These are phyloP conservation scores for Abscondita cerata DNA, from an alignment of 2,888 invertebrate species.

Conservation along the genomic window DNA sequence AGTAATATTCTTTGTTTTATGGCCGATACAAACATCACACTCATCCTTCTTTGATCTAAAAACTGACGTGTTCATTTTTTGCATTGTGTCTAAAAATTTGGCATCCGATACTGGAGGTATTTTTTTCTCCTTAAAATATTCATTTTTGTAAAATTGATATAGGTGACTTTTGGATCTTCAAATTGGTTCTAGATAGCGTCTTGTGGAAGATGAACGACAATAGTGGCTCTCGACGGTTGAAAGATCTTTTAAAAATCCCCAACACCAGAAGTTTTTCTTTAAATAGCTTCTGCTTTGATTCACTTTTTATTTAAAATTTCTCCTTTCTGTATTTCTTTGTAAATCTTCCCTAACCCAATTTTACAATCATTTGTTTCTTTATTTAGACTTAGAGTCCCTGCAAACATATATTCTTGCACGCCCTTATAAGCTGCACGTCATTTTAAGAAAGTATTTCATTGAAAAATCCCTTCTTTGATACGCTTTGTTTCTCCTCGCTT, in stretches of 20 bases:
- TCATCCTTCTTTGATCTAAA: background rate
- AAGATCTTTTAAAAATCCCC: background rate
- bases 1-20: constrained; percentile 20
- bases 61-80: background rate
- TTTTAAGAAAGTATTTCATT: background rate
- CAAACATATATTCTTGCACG: constrained; percentile 1
- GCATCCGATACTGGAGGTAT: background rate
- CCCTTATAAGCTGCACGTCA: background rate
- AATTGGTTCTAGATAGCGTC: background rate
- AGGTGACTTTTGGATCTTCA: background rate
- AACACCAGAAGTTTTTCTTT: background rate
- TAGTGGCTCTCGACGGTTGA: background rate
- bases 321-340: background rate
- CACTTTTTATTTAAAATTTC: background rate
- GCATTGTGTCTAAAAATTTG: background rate
- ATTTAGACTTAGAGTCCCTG: background rate
- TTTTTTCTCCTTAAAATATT: background rate
- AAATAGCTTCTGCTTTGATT: background rate
- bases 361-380: background rate
- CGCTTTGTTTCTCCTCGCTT: background rate
- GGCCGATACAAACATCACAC: constrained; percentile 16
- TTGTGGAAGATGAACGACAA: background rate
- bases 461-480: background rate
- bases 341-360: background rate
- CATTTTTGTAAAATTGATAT: background rate